phyloP scores from a whole-genome alignment of 2,888 invertebrate species.

The Iselma pallidipennis region DNA sequence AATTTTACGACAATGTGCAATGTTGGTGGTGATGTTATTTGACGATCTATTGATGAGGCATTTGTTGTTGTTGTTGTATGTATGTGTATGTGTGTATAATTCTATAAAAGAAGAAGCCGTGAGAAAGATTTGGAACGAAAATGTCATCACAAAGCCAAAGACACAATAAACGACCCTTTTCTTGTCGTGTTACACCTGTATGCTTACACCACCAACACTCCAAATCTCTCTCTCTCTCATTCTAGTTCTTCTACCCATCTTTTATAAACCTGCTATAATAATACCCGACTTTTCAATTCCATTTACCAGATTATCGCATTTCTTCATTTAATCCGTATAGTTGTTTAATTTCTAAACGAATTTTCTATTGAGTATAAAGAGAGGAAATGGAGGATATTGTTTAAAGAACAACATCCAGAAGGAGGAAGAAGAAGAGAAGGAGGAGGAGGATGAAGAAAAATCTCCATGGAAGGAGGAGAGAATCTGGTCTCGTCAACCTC shows the following conservation, averaged over 20 bases:
- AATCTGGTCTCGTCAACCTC: slow-evolving; percentile 15
- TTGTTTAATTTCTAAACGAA: not conserved
- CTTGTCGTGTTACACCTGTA: slow-evolving; percentile 13
- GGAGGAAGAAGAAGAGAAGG: slow-evolving; percentile 21
- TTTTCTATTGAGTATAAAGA: not conserved
- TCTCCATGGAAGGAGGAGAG: slow-evolving; percentile 36
- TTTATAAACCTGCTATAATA: not conserved
- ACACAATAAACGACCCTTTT: slow-evolving; percentile 5
- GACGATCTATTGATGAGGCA: slow-evolving; percentile 9
- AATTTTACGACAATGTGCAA: slow-evolving; percentile 15
- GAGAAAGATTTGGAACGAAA: slow-evolving; percentile 13
- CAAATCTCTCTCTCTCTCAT: not conserved
- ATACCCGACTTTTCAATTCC: not conserved
- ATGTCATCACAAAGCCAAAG: slow-evolving; percentile 21
- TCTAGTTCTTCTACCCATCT: not conserved
- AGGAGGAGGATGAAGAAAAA: slow-evolving; percentile 22
- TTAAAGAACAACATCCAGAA: slow-evolving; percentile 26
- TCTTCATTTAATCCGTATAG: not conserved
- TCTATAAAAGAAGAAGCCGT: slow-evolving; percentile 14
- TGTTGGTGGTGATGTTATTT: slow-evolving; percentile 16
- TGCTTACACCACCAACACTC: not conserved
- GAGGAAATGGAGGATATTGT: slow-evolving; percentile 1
- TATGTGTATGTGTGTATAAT: not conserved
- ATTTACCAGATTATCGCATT: not conserved
- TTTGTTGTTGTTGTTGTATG: not conserved